Base-by-base conservation (phyloP, 2,113 vertebrate species). In the Xerus inauris region DNA sequence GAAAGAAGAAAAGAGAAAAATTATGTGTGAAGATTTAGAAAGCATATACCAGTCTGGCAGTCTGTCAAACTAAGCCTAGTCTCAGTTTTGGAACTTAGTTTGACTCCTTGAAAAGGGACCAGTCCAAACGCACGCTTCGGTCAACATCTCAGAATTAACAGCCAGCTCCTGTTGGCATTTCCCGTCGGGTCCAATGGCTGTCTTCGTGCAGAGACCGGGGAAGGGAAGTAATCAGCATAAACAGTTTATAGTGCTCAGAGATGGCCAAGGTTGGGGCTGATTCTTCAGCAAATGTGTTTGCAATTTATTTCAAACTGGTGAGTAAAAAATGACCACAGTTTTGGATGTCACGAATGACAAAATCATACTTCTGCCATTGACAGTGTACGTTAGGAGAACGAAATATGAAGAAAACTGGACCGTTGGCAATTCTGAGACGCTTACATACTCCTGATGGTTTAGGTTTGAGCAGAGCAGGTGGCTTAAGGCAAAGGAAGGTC, bases 271-370 rank as follows among this genome's bases (percentile, higher is more conserved):
- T 67, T n/a, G 19, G 76, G 24, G 8, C 51, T 65, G 83, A 57
- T 65, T 91, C 82, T 93, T 92, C 71, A 90, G 94, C 59, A 91
- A 89, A 75, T 64, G 38, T 86, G 72, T 92, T 85, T 89, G 72
- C 19, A 67, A 35, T 93, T 92, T 93, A 76, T 94, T 96, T 92
- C 87, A 94, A 62, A 49, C 51, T 42, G 16, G 20, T 89, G 87
- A 73, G 54, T 88, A 47, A 83, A 83, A 94, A 69, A 77, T 86
- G 54, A 59, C 28, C 49, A 35, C 45, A 80, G 59, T 22, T 65
- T 30, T 79, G 65, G 51, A 73, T 47, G 45, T 64, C 45, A 51
- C 8, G 42, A 32, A 69, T 35, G 82, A 65, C 35, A 88, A 75
- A 71, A 51, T 72, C 17, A 24, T 65, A 47, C 22, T 79, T 69